A percentile compares a stretch with the other conserved stretches of the same genome.
Conservation (phyloP, 2,113 vertebrate genomes). For the Octodon degus region DNA sequence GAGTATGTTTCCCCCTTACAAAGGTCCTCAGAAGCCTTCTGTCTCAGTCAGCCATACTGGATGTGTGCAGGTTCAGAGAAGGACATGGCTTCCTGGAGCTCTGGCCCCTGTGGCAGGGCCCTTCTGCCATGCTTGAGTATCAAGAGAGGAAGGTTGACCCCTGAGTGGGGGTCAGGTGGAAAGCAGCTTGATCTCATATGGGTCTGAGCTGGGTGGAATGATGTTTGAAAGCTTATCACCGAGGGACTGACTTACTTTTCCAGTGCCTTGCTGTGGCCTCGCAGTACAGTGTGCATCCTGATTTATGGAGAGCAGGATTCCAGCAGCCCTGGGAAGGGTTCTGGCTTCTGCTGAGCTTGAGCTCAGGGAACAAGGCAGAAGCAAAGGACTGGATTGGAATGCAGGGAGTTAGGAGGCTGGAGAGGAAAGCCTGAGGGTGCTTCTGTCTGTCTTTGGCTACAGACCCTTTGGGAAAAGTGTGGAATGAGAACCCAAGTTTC, state of each 20-base stretch:
- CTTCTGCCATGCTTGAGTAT: not conserved
- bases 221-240: constrained; percentile 20
- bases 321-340: constrained; percentile 21
- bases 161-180: not conserved
- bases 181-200: not conserved
- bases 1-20: not conserved
- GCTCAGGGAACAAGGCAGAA: not conserved
- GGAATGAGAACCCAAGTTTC: not conserved
- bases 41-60: not conserved
- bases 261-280: constrained; percentile 9
- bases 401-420: not conserved
- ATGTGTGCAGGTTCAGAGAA: not conserved
- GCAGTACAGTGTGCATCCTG: constrained; percentile 14
- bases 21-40: not conserved
- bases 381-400: not conserved
- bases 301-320: constrained; percentile 50
- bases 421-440: not conserved
- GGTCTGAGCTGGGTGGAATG: not conserved
- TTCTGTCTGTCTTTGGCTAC: not conserved
- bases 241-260: constrained; percentile 40
- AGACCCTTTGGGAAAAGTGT: not conserved
- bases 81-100: not conserved
- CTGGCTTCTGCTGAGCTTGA: constrained; percentile 39
- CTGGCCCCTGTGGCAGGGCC: not conserved
- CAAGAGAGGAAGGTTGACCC: not conserved